Conservation (phyloP, 2,888 invertebrate genomes). For the Xanthostigma xanthostigma region DNA sequence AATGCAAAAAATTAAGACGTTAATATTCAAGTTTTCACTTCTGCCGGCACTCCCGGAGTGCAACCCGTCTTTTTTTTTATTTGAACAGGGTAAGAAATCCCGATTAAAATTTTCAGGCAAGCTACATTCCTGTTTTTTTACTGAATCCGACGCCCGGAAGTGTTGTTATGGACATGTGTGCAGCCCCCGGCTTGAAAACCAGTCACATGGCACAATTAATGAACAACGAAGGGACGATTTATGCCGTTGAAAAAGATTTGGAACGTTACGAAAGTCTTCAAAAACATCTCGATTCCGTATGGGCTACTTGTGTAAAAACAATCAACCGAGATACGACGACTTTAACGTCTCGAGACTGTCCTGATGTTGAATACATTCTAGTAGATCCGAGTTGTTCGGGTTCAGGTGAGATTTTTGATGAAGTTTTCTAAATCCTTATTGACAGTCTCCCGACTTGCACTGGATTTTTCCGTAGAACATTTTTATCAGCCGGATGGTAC, state of each 20-base stretch:
- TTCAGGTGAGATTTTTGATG: conserved; percentile 46
- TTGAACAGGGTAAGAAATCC: too few species aligned
- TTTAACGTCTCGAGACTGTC: conserved; percentile 41
- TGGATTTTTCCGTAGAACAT: too few species aligned
- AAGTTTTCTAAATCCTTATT: too few species aligned
- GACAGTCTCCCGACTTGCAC: too few species aligned
- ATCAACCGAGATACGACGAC: conserved; percentile 58
- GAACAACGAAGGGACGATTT: conserved; percentile 61
- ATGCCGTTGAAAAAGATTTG: conserved; percentile 64
- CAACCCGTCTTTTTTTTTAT: too few species aligned
- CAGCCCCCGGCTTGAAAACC: conserved; percentile 96
- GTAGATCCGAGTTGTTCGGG: conserved; percentile 96
- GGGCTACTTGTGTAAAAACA: conserved; percentile 51
- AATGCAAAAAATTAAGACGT: too few species aligned
- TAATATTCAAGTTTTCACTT: too few species aligned
- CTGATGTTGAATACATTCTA: conserved; percentile 74
- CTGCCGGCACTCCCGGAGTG: too few species aligned
- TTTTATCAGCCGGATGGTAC: too few species aligned
- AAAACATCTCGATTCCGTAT: conserved; percentile 44
- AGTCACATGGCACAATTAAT: conserved; percentile 76
- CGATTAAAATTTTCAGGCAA: conserved; percentile 49
- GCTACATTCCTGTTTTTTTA: conserved; percentile 72
- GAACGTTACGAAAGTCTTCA: conserved; percentile 50
- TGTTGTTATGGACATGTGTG: conserved; percentile 82
- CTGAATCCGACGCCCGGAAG: conserved; percentile 59